Evolutionary conservation across 2,888 invertebrate species (phyloP), one percentile per base, ranked within the genome.

Genomic region (Phoronis australis): DNA sequence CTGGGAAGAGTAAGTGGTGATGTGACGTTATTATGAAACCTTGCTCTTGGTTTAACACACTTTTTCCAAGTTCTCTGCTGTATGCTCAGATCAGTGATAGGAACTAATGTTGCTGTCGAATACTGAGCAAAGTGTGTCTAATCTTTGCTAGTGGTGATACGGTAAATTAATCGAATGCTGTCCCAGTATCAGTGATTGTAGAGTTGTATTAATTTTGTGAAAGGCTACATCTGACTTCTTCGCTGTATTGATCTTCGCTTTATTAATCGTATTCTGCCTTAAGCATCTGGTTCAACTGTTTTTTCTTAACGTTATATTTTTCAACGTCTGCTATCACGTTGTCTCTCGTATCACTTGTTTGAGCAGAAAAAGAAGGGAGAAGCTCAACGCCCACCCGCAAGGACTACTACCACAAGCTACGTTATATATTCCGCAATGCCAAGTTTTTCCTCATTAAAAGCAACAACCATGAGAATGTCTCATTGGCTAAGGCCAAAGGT

Each of bases 361-460:
- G 35, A 35, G 9, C 9, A 35, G 15, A 12, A 15, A 15, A 35
- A 35, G n/a, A n/a, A n/a, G n/a, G n/a, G n/a, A n/a, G n/a, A n/a
- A n/a, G n/a, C n/a, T n/a, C n/a, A n/a, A n/a, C n/a, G n/a, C n/a
- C n/a, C n/a, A n/a, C 39, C 37, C 1, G 20, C 35, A 46, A 48
- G 38, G 50, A 42, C 22, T 50, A 54, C 37, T 48, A 49, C 45
- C 56, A 60, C 6, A 71, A 68, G 47, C 48, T 96, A 59, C 93
- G 91, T 80, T 94, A 95, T 78, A 82, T 97, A 61, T 95, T 96
- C 78, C 84, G 93, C 61, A 93, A 93, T 75, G 90, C 96, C 43
- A 83, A 84, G 57, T 96, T 93, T 81, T 96, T 95, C 80, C 84
- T 97, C 50, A 95, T 97, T 66, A 97, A 97, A 80, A 95, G 95